Evolutionary conservation across 2,113 vertebrate genomes (phyloP), one percentile per base, ranked within the genome.

Genomic region (Strix uralensis): DNA sequence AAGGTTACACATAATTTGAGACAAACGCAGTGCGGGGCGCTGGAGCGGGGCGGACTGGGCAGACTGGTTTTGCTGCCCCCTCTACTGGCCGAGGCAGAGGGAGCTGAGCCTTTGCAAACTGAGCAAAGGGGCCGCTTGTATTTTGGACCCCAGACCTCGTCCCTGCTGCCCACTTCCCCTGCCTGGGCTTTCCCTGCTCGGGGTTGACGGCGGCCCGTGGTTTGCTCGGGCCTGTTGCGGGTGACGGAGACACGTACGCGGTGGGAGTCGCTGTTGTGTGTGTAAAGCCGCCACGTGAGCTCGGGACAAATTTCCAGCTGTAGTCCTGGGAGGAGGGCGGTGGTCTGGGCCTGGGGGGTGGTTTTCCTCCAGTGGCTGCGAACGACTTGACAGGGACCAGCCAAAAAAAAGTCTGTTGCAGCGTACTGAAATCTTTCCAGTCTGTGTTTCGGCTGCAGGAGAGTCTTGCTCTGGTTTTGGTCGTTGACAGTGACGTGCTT

Each of bases 21-120:
- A 40, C 20, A 8, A 34, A 14, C 16, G 27, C 10, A 1, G 7
- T 3, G 30, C 0, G 5, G 2, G 9, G 30, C 0, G 11, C 80
- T 69, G 59, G 52, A 5, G 30, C 3, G 36, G 79, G 66, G 36
- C 1, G 1, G 51, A 59, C 70, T 55, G 51, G 77, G 78, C 78
- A 38, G 72, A 65, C 87, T 75, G 87, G 88, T 72, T 72, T 79
- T 72, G 72, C 61, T 88, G 78, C 72, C 61, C 78, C 72, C 78
- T 89, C 55, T 67, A 14, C 82, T 23, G 63, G 75, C 32, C 1
- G 25, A 44, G 55, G 49, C 20, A 10, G 19, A 1, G 42, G 78
- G 69, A 82, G 38, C 34, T 2, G 2, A 51, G 69, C 30, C n/a
- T 67, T 13, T 20, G 18, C 61, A 22, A 34, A 25, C 34, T 17